Evolutionary conservation across 2,113 vertebrate genomes (phyloP), one percentile per base, ranked within the genome.

Genomic region (Tretioscincus oriximinensis): DNA sequence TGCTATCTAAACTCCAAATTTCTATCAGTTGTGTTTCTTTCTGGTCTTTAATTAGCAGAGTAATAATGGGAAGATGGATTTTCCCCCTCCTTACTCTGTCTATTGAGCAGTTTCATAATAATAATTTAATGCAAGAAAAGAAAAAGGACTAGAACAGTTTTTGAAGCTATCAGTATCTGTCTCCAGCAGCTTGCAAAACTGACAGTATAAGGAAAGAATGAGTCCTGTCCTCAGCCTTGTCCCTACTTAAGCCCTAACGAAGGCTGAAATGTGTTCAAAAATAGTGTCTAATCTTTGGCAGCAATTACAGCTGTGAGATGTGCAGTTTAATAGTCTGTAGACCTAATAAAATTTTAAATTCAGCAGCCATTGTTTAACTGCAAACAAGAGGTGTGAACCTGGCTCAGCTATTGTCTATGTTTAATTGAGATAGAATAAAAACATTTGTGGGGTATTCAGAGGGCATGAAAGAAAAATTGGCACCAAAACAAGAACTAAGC

Each of bases 321-420:
- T 86, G 31, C 83, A 86, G 1, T 26, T 76, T 72, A 81, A 86
- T 0, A 1, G 82, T 88, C 83, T 54, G 74, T 51, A 58, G 81
- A 78, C 79, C 28, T 60, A 5, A 64, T 84, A 3, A 31, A 88
- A 84, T 81, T 86, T 54, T 83, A 81, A 91, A 86, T 81, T 2
- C 74, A n/a, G 22, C 28, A 31, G 22, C 86, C 0, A 0, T 85
- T 85, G 65, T 54, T 77, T 80, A 63, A 88, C 73, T 73, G 58
- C 81, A 76, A 81, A 86, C 75, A 0, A 0, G 63, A 81, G 85
- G 82, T 72, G 45, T 78, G 84, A 54, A 72, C 61, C 63, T 86
- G 85, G 74, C 74, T 24, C 35, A 77, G 24, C 65, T 77, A 31
- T 64, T 7, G 26, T 28, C 81, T 84, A 63, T 73, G 61, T 77